Evolutionary conservation across 1,140 invertebrate genomes (phyloP).

Genomic region (Gonatopus flavifemur): DNA sequence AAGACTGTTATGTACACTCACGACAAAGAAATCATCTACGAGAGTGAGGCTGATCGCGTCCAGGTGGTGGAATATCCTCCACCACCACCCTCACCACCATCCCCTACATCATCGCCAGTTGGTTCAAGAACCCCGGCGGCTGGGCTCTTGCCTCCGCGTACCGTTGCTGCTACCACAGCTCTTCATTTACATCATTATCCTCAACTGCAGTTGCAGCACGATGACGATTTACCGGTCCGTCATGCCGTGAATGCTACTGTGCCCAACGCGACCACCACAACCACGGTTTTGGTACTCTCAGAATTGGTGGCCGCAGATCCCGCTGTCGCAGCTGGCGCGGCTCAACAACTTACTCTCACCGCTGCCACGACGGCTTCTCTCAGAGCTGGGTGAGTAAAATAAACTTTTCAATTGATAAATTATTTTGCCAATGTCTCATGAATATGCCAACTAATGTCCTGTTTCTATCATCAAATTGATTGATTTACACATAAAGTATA

Average conservation of each 20-base stretch:
- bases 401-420: no score
- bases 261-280: slow-evolving; percentile 53
- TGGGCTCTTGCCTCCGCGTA: slow-evolving; percentile 54
- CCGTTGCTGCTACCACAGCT: slow-evolving; percentile 47
- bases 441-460: no score
- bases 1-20: slow-evolving; percentile 78
- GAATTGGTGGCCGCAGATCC: slow-evolving; percentile 57
- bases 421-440: no score
- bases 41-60: slow-evolving; percentile 53
- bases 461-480: no score
- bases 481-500: no score
- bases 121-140: slow-evolving; percentile 50
- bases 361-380: slow-evolving; percentile 39
- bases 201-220: slow-evolving; percentile 56
- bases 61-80: slow-evolving; percentile 56
- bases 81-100: slow-evolving; percentile 60
- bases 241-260: slow-evolving; percentile 41
- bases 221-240: slow-evolving; percentile 50
- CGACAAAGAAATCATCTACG: slow-evolving; percentile 58
- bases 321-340: slow-evolving; percentile 30
- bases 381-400: slow-evolving; percentile 51
- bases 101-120: slow-evolving; percentile 46
- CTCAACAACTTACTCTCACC: slow-evolving; percentile 39
- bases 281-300: slow-evolving; percentile 61
- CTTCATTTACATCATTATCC: slow-evolving; percentile 53